Evolutionary conservation across 2,888 invertebrate genomes (phyloP).

Genomic region (Lordiphosa andalusiaca): DNA sequence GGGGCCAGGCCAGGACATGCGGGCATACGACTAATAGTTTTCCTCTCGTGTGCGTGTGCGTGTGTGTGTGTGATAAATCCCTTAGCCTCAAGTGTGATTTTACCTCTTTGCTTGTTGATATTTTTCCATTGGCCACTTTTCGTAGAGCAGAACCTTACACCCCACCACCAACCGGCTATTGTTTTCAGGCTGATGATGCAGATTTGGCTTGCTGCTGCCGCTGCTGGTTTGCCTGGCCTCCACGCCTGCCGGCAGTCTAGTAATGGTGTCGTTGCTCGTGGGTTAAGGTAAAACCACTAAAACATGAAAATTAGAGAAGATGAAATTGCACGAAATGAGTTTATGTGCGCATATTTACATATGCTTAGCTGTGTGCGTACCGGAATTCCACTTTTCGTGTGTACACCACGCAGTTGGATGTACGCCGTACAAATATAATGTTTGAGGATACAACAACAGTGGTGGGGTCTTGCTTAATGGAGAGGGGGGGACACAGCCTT

Average conservation of each 20-base stretch:
- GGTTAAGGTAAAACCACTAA: constrained; percentile 31
- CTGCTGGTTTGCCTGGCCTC: not conserved
- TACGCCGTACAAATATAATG: too few relatives aligned
- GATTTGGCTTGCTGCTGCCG: constrained; percentile 45
- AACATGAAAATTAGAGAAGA: constrained; percentile 63
- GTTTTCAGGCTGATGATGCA: constrained; percentile 16
- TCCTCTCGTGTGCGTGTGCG: constrained; percentile 10
- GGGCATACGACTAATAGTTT: constrained; percentile 40
- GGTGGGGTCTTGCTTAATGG: too few relatives aligned
- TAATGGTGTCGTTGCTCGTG: not conserved
- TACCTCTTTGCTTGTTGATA: constrained; percentile 44
- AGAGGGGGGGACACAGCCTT: too few relatives aligned
- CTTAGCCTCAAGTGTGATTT: constrained; percentile 44
- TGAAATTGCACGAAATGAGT: constrained; percentile 62
- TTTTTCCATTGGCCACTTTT: constrained; percentile 53
- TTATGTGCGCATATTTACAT: constrained; percentile 24
- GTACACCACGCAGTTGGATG: constrained; percentile 11
- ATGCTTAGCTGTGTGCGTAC: constrained; percentile 36
- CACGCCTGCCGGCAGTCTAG: constrained; percentile 5
- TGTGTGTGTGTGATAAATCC: constrained; percentile 44
- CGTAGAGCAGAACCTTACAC: constrained; percentile 13
- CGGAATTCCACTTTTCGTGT: constrained; percentile 44
- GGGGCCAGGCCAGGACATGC: constrained; percentile 6
- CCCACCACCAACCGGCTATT: constrained; percentile 6
- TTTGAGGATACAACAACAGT: too few relatives aligned